Base-by-base conservation (phyloP, 2,113 vertebrate species). In the Gobius niger region DNA sequence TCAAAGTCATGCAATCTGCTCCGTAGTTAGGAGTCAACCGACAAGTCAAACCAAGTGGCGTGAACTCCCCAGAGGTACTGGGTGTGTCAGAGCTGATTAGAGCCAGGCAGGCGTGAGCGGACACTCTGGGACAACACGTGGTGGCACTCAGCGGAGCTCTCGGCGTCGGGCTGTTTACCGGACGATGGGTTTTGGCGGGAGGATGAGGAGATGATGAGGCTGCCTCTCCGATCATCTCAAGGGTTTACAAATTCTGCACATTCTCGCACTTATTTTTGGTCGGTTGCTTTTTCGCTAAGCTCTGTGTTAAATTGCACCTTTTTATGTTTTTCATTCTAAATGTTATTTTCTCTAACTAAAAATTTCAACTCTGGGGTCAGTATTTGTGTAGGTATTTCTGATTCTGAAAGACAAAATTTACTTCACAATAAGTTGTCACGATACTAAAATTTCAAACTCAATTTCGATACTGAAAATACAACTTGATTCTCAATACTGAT, bases 31-130 rank as follows among this genome's bases (percentile, higher is more conserved):
- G 78, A 87, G 83, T 87, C 83, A 82, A 78, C 76, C 60, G 72
- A 70, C 76, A 75, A 76, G 85, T 87, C 70, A 79, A 82, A 79
- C 75, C 82, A 77, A 62, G 81, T 87, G 84, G 81, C 63, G 11
- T 70, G 67, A 86, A 83, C 57, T 84, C 86, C 82, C 83, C 57
- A 69, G 85, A 88, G 86, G 85, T 81, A 75, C 86, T 85, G 74
- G 73, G 70, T 86, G 82, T 91, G 88, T 89, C 88, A 77, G 74
- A 82, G 82, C 52, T 84, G 83, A 91, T 89, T 87, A 89, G 73
- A 83, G 13, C 76, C 83, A 84, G 62, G 60, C 70, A 86, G 76
- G 80, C 82, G 67, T 80, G 68, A 83, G 82, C 71, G 83, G 83
- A 79, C 84, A 72, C 82, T 86, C 81, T 64, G 65, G 76, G 50